Evolutionary conservation across 2,113 vertebrate species (phyloP), one percentile per base, ranked within the genome.

Genomic region (Paramormyrops kingsleyae): DNA sequence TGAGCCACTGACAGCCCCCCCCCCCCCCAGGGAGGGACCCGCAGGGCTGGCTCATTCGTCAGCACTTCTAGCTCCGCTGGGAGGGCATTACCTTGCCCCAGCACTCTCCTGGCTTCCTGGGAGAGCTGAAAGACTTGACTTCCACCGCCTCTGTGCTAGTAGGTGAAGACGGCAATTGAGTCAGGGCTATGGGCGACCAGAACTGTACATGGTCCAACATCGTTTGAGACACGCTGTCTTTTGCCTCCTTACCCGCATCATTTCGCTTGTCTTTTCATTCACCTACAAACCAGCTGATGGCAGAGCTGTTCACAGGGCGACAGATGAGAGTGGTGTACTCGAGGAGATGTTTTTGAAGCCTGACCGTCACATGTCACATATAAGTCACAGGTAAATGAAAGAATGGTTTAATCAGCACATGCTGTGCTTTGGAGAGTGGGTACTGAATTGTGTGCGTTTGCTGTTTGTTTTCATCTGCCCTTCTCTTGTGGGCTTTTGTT

Each of bases 81-180:
- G 98, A 99, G 96, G 97, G 97, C 97, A 98, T 99, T 98, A 98
- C 98, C 97, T 97, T 97, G 97, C 97, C 97, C 97, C 98, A 19
- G 84, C 84, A 50, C 83, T 47, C 83, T 47, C 83, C 10, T 44
- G 95, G 96, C 97, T 92, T 95, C 94, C 94, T 93, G 97, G 97
- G 97, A 97, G 99, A 99, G 99, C 98, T 98, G 97, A 98, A 97
- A 98, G 97, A 97, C 96, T 96, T 97, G 17, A 97, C 97, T 97
- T 97, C 98, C 97, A 98, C 97, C 97, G 97, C 98, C 98, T 98
- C 98, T 97, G 98, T 97, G 98, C 98, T 98, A 97, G 96, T 97
- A 99, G 98, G 98, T 98, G 50, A 99, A 97, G 97, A 49, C 6
- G n/a, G 15, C 6, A 93, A 93, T 97, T 97, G 97, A 98, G 97